Conservation (phyloP, 1,140 invertebrate genomes). For the Charaxes varanes region DNA sequence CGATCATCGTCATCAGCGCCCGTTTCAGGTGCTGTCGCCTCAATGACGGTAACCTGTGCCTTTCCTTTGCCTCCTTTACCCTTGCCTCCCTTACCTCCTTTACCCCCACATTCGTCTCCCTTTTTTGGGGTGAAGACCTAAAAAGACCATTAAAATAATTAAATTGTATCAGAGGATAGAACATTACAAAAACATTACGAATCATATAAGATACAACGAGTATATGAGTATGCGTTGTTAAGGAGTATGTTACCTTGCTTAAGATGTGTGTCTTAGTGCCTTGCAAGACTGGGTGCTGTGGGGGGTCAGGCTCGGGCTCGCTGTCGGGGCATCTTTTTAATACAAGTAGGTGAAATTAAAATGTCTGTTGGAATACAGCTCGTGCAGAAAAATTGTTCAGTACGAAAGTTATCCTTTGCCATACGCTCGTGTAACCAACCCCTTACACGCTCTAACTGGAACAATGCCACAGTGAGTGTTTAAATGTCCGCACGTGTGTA, state of each 20-base stretch:
- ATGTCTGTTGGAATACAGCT: too few species aligned
- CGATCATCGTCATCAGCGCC: slow-evolving; percentile 40
- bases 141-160: slow-evolving; percentile 8
- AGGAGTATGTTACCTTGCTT: slow-evolving; percentile 36
- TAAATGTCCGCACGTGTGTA: too few species aligned
- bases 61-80: slow-evolving; percentile 79
- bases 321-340: too few species aligned
- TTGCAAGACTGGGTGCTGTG: slow-evolving; percentile 33
- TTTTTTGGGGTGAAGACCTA: slow-evolving; percentile 68
- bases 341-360: too few species aligned
- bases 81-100: slow-evolving; percentile 77
- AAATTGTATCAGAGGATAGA: not conserved
- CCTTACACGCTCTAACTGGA: too few species aligned
- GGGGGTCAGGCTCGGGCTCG: slow-evolving; percentile 42
- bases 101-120: slow-evolving; percentile 76
- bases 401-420: too few species aligned
- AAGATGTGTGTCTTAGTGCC: slow-evolving; percentile 59
- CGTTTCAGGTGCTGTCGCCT: slow-evolving; percentile 43
- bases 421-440: too few species aligned
- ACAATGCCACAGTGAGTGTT: too few species aligned
- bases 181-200: not conserved
- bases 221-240: not conserved
- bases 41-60: slow-evolving; percentile 75
- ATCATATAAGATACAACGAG: not conserved
- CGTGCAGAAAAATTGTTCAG: too few species aligned